phyloP scores from a whole-genome alignment of 1,140 invertebrate species.

The Drosophila grimshawi region DNA sequence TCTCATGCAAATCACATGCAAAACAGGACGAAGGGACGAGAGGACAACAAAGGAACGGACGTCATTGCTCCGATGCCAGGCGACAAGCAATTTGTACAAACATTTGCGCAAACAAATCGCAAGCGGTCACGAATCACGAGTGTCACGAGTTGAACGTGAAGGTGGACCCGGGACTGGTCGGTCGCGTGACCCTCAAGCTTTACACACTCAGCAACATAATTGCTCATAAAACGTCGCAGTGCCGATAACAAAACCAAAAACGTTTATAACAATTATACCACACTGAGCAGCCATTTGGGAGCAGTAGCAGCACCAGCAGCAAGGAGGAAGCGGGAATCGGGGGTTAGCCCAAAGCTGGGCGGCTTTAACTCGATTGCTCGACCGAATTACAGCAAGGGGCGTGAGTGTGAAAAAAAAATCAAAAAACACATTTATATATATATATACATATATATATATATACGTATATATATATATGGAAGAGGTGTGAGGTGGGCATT shows the following conservation, averaged over 20 bases:
- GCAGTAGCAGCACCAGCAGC: background rate
- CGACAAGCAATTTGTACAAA: constrained; percentile 76
- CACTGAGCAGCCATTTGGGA: constrained; percentile 24
- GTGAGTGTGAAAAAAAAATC: constrained; percentile 18
- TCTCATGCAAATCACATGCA: constrained; percentile 69
- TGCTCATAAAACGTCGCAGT: constrained; percentile 60
- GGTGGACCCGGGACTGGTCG: background rate
- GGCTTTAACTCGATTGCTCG: background rate
- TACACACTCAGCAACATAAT: constrained; percentile 70
- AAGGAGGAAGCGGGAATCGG: too few species aligned
- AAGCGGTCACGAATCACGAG: constrained; percentile 23
- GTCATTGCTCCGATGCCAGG: constrained; percentile 22
- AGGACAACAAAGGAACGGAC: constrained; percentile 33
- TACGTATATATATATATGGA: too few species aligned
- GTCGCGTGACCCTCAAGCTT: constrained; percentile 71
- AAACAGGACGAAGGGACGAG: constrained; percentile 45
- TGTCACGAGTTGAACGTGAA: constrained; percentile 3
- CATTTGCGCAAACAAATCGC: constrained; percentile 69
- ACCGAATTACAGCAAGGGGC: constrained; percentile 9
- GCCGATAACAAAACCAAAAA: constrained; percentile 31
- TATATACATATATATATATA: too few species aligned
- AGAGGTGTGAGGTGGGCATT: background rate
- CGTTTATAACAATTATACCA: constrained; percentile 52
- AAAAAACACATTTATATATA: background rate
- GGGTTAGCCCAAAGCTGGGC: too few species aligned